Conservation (phyloP, 2,888 invertebrate genomes). For the Iphiclides podalirius region DNA sequence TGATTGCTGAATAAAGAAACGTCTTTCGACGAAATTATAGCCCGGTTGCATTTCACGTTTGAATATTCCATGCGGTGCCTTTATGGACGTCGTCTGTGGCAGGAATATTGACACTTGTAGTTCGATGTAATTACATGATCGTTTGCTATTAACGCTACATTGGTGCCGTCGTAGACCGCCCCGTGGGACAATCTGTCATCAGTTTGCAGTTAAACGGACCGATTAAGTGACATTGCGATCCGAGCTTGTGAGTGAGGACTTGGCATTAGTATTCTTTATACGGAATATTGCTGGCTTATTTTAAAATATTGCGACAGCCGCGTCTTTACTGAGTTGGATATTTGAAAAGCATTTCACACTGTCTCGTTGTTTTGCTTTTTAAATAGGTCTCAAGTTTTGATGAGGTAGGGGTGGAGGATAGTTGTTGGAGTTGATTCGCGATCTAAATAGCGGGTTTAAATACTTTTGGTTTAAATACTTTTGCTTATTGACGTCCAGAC, state of each 20-base stretch:
- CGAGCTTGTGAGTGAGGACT: conserved; percentile 1
- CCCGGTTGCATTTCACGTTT: conserved; percentile 3
- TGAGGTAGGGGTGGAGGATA: no score
- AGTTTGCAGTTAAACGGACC: not conserved
- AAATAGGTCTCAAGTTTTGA: no score
- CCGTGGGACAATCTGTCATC: no score
- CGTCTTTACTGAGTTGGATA: not conserved
- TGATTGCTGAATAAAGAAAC: conserved; percentile 17
- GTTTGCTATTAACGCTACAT: conserved; percentile 4
- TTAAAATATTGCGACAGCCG: not conserved
- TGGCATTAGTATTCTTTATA: no score
- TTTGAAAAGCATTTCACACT: no score
- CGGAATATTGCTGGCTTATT: not conserved
- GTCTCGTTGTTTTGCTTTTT: no score
- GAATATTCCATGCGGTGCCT: conserved; percentile 11
- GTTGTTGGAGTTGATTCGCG: no score
- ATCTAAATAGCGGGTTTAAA: no score
- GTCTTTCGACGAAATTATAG: conserved; percentile 10
- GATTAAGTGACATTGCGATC: conserved; percentile 8
- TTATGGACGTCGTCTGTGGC: conserved; percentile 10
- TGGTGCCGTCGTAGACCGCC: no score
- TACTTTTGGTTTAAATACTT: no score
- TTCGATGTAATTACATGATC: conserved; percentile 19
- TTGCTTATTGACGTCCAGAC: no score
- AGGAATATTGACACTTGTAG: conserved; percentile 21